Base-by-base conservation (phyloP, 2,888 invertebrate genomes). In the Hydrotaea diabolus region DNA sequence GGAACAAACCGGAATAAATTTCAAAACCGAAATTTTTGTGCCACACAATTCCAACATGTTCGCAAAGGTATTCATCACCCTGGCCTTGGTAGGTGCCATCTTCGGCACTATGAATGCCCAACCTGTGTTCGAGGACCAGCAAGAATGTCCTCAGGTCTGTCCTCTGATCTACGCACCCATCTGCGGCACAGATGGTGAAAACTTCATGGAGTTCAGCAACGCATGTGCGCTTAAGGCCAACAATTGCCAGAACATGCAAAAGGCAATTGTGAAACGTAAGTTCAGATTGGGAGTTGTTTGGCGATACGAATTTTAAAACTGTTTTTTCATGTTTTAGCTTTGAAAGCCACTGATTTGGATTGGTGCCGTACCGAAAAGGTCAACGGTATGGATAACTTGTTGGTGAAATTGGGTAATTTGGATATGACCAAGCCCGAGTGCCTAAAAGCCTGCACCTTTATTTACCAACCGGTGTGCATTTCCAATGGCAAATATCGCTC, bases 401-500 rank as follows among this genome's bases (percentile, higher is more conserved):
- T 76, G 8, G 86, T 87, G 21, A 82, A 83, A 55, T 39, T 89
- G 74, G 81, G 83, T 21, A 85, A 80, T 23, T 53, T 88, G n/a
- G 87, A 87, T 19, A 66, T 86, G 8, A 36, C 76, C 9, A 81
- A 86, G 4, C 17, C 80, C 0, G 85, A 84, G 9, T 91, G 90
- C 73, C 43, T 88, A 5, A 88, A 82, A 49, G 87, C 89, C 36
- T 91, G 90, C 43, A 73, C 88, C 53, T 87, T 91, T 89, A 89
- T 89, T 75, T 90, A 88, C 76, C 79, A 86, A 53, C 91, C 91
- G 9, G 64, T 91, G 3, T 91, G 91, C 76, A 88, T 87, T 0
- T 88, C 90, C 55, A 90, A 91, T 72, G 91, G 90, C 82, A 87
- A 88, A 39, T 88, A 87, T 73, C 90, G 91, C 31, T 88, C 86